These are phyloP conservation scores for Sinocyclocheilus anophthalmus DNA, from an alignment of 2,113 vertebrate genomes.

Conservation along the genomic window DNA sequence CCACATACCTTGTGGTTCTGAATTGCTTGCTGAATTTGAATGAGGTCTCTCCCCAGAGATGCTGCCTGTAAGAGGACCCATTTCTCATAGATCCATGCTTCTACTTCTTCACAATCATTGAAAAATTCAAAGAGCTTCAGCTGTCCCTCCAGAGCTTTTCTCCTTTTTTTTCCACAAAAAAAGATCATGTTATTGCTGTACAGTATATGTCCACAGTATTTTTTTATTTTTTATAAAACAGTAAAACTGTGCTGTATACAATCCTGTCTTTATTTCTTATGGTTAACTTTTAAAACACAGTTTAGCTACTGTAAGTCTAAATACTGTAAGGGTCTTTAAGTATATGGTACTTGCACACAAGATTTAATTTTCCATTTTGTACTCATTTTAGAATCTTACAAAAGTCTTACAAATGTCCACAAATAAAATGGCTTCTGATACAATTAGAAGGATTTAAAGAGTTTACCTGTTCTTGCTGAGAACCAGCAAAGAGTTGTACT, in stretches of 20 bases:
- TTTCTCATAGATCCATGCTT: slow-evolving; percentile 81
- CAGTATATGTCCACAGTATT: not conserved
- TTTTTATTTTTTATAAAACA: not conserved
- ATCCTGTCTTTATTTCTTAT: not conserved
- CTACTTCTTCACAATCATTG: slow-evolving; percentile 82
- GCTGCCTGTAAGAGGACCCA: slow-evolving; percentile 71
- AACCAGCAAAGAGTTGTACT: slow-evolving; percentile 77
- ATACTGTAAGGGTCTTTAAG: not conserved
- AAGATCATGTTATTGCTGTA: not conserved
- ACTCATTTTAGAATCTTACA: not conserved
- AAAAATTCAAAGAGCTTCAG: slow-evolving; percentile 82
- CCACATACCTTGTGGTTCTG: slow-evolving; percentile 85
- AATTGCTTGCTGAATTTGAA: slow-evolving; percentile 76
- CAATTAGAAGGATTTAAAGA: not conserved
- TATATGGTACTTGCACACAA: not conserved
- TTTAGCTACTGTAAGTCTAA: not conserved
- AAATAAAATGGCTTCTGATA: not conserved
- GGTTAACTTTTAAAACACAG: not conserved
- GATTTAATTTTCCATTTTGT: not conserved
- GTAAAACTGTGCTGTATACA: not conserved
- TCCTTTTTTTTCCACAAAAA: slow-evolving; percentile 69
- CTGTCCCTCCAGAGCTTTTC: slow-evolving; percentile 77
- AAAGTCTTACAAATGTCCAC: not conserved
- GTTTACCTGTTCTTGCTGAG: slow-evolving; percentile 82
- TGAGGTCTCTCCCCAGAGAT: slow-evolving; percentile 76